Evolutionary conservation across 2,113 vertebrate species (phyloP), one percentile per base, ranked within the genome.

Genomic region (Callocephalon fimbriatum): DNA sequence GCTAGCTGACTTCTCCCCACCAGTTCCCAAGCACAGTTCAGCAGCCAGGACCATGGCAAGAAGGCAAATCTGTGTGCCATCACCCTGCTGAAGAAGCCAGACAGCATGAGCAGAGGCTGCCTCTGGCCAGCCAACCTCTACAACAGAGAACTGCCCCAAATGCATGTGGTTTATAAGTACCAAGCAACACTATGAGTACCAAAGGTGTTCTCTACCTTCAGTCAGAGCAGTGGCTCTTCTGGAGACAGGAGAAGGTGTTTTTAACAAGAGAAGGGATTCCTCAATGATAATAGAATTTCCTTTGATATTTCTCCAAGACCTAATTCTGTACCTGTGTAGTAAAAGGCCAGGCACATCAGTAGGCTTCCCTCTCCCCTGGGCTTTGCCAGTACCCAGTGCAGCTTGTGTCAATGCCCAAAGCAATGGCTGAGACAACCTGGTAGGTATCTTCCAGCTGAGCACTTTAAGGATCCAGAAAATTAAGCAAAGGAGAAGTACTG

Each of bases 1-100:
- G 47, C 17, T 53, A 58, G 10, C 19, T 42, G 31, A 42, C 26
- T 76, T 66, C 38, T 74, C 15, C 44, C 8, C 22, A 32, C 1
- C 0, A 0, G 40, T 18, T 88, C 62, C 32, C 51, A 56, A 8
- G 37, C 17, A 17, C 0, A 1, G 20, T 32, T 66, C 51, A 86
- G n/a, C 32, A 53, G 32, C 27, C 29, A 26, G 35, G 35, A 19
- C 7, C 13, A 31, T 17, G 27, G 50, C 2, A 0, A 54, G 26
- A 2, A 66, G 63, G 27, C 38, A 62, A 62, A 47, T 23, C 18
- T 63, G 26, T 22, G 18, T 17, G 18, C 44, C 35, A 7, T 53
- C 4, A 0, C 26, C n/a, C 71, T 32, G 31, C n/a, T 65, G 51
- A 47, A 25, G 65, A 76, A 42, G 56, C n/a, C 65, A 38, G 40